Evolutionary conservation across 2,797 vertebrate genomes (phyloP).

Genomic region (Clarias platycephalus): DNA sequence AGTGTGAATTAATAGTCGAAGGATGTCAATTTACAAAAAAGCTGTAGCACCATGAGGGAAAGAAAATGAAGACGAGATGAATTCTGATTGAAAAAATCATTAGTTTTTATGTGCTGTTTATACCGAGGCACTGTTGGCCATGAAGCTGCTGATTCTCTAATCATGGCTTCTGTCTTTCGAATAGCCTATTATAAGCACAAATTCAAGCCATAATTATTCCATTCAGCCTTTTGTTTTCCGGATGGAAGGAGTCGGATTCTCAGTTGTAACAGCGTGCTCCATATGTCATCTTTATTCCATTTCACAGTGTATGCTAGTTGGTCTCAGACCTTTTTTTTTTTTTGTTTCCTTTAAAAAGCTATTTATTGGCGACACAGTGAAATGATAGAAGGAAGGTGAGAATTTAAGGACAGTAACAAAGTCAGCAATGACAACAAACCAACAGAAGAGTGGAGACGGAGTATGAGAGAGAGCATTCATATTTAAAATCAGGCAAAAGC

Average conservation of each 20-base stretch:
- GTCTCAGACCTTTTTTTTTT: neutral
- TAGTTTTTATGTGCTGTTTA: constrained; percentile 18
- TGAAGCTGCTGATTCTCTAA: constrained; percentile 9
- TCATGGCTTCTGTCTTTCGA: constrained; percentile 10
- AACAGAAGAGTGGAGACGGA: constrained; percentile 30
- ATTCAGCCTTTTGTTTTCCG: constrained; percentile 23
- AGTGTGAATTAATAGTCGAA: constrained; percentile 2
- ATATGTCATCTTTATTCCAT: neutral
- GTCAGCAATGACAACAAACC: constrained; percentile 44
- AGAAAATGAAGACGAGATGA: neutral
- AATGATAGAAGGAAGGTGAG: neutral
- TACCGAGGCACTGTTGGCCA: neutral
- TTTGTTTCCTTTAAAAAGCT: neutral
- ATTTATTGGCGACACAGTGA: constrained; percentile 12
- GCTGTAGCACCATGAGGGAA: neutral
- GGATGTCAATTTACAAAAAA: neutral
- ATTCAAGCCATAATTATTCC: constrained; percentile 16
- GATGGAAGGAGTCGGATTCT: neutral
- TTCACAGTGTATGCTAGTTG: neutral
- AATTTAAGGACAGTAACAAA: neutral
- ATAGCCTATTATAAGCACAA: neutral
- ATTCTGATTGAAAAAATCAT: constrained; percentile 7
- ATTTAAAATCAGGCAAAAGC: neutral
- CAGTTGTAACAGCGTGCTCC: neutral
- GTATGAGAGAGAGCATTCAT: neutral